These are phyloP conservation scores for Blastobasis lacticolella DNA, from an alignment of 2,888 invertebrate genomes.

Conservation along the genomic window DNA sequence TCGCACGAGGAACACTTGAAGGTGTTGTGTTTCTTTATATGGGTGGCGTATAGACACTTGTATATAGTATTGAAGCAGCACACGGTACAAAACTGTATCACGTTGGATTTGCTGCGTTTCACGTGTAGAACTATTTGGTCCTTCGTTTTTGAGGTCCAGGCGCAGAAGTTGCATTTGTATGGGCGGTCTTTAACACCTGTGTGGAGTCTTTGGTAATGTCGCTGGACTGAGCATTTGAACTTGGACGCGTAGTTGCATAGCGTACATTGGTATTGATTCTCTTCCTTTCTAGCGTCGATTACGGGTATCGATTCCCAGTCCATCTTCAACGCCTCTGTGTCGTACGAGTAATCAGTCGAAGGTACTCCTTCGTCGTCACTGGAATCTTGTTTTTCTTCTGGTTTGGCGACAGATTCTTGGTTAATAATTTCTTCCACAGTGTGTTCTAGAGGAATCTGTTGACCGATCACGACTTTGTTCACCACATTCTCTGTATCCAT, in stretches of 20 bases:
- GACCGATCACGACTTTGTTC: not conserved
- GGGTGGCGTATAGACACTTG: constrained; percentile 42
- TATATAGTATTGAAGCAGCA: constrained; percentile 36
- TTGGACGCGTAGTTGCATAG: constrained; percentile 41
- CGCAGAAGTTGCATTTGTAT: constrained; percentile 48
- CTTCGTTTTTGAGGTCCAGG: constrained; percentile 53
- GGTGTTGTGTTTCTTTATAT: constrained; percentile 43
- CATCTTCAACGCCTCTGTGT: constrained; percentile 32
- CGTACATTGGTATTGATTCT: constrained; percentile 40
- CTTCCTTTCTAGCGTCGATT: constrained; percentile 30
- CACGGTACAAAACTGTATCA: constrained; percentile 21
- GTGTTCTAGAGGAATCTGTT: not conserved
- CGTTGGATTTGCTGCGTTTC: constrained; percentile 37
- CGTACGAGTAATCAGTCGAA: not conserved
- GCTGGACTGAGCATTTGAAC: constrained; percentile 49
- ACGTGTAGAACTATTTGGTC: constrained; percentile 51
- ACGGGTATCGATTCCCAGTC: constrained; percentile 48
- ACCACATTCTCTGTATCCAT: not conserved
- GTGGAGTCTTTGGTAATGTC: constrained; percentile 52
- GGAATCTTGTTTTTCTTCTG: not conserved
- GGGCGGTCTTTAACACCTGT: constrained; percentile 38
- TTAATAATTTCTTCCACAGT: not conserved
- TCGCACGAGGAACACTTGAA: constrained; percentile 38
- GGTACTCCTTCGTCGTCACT: not conserved
- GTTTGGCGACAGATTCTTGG: not conserved